Evolutionary conservation across 2,113 vertebrate genomes (phyloP).

Genomic region (Oreocharis arfaki): DNA sequence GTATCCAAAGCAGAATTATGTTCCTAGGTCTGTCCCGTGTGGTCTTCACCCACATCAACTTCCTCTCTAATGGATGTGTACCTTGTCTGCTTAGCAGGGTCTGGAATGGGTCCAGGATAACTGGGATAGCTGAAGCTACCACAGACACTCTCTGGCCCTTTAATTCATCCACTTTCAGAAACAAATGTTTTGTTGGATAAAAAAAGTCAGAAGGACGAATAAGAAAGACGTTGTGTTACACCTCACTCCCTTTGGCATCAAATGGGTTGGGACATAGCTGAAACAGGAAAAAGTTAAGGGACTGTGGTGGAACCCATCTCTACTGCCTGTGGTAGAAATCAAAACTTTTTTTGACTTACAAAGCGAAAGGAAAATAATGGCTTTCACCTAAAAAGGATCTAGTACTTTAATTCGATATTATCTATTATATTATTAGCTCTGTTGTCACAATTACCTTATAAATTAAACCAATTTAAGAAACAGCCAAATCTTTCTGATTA

Average conservation of each 20-base stretch:
- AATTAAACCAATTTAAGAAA: not conserved
- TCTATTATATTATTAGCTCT: not conserved
- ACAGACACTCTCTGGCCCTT: not conserved
- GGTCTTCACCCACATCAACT: not conserved
- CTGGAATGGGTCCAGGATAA: not conserved
- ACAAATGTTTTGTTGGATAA: not conserved
- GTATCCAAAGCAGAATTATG: not conserved
- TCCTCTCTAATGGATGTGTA: not conserved
- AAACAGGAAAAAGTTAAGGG: not conserved
- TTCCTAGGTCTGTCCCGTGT: not conserved
- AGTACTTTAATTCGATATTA: not conserved
- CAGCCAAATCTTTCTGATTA: not conserved
- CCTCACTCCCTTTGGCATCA: not conserved
- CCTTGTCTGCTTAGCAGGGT: not conserved
- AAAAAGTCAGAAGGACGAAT: not conserved
- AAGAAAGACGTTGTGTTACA: not conserved
- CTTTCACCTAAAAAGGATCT: not conserved
- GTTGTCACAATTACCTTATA: not conserved
- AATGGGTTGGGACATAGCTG: not conserved
- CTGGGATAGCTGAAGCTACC: not conserved
- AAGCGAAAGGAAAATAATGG: rapidly evolving
- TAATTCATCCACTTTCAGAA: not conserved
- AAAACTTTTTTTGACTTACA: not conserved
- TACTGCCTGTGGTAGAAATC: not conserved
- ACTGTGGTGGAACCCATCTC: not conserved